phyloP scores from a whole-genome alignment of 2,888 invertebrate species.

The Patella depressa region DNA sequence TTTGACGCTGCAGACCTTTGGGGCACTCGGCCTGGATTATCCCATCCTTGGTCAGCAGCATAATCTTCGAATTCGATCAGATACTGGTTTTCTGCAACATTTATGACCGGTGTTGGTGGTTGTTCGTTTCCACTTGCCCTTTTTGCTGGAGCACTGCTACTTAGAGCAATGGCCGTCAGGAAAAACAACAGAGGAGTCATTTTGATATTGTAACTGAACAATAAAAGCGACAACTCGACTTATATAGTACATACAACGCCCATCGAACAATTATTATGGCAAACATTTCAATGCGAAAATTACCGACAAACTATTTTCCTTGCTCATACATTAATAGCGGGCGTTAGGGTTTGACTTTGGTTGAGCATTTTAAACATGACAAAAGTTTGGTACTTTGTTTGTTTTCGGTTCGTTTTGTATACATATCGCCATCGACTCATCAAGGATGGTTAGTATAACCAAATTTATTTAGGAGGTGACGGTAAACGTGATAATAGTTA shows the following conservation, averaged over 20 bases:
- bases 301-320: no score
- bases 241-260: neutral
- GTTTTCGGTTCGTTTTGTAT: neutral
- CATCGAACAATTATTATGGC: neutral
- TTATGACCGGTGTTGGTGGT: neutral
- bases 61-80: conserved; percentile 1
- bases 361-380: no score
- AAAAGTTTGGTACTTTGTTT: neutral
- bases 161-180: no score
- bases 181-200: no score
- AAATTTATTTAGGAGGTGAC: neutral
- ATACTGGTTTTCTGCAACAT: neutral
- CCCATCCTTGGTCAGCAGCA: neutral
- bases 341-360: no score
- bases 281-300: no score
- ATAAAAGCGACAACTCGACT: neutral
- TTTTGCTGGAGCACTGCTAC: neutral
- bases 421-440: neutral
- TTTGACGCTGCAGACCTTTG: neutral
- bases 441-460: neutral
- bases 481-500: neutral
- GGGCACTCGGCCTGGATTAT: neutral
- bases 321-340: no score
- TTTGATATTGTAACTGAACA: no score
- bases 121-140: neutral